phyloP scores from a whole-genome alignment of 1,140 invertebrate species.

The Lepidotrigona ventralis region DNA sequence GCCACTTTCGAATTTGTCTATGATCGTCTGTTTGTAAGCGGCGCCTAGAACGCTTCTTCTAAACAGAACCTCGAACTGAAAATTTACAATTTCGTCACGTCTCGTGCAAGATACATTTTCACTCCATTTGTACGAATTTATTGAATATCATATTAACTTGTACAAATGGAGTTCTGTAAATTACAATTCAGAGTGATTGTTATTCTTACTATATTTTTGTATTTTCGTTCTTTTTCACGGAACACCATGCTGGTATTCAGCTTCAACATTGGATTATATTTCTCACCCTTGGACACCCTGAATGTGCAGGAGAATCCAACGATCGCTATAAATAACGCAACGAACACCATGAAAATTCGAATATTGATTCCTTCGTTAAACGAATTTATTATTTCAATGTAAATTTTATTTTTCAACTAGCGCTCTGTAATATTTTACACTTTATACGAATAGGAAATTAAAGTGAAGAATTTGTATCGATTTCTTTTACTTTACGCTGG shows the following conservation, averaged over 20 bases:
- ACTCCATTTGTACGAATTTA: background rate
- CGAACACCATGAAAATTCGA: background rate
- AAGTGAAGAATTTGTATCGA: no score
- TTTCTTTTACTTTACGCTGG: background rate
- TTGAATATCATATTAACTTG: background rate
- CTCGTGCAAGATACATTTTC: background rate
- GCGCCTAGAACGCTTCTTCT: conserved; percentile 81
- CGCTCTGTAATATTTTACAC: no score
- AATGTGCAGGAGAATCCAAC: conserved; percentile 86
- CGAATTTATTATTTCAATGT: no score
- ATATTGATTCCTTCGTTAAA: background rate
- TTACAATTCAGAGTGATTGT: no score
- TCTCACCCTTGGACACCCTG: conserved; percentile 84
- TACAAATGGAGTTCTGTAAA: background rate
- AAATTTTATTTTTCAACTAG: no score
- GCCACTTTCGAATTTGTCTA: conserved; percentile 86
- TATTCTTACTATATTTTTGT: conserved; percentile 82
- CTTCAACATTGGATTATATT: conserved; percentile 82
- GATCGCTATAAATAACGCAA: conserved; percentile 80
- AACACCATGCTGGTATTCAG: conserved; percentile 80
- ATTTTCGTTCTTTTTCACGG: conserved; percentile 82
- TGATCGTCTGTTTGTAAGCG: conserved; percentile 83
- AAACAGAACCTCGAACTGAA: conserved; percentile 78
- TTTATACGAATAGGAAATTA: no score
- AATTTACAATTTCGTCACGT: conserved; percentile 9